Base-by-base conservation (phyloP, 2,888 invertebrate species). In the Salticus scenicus region DNA sequence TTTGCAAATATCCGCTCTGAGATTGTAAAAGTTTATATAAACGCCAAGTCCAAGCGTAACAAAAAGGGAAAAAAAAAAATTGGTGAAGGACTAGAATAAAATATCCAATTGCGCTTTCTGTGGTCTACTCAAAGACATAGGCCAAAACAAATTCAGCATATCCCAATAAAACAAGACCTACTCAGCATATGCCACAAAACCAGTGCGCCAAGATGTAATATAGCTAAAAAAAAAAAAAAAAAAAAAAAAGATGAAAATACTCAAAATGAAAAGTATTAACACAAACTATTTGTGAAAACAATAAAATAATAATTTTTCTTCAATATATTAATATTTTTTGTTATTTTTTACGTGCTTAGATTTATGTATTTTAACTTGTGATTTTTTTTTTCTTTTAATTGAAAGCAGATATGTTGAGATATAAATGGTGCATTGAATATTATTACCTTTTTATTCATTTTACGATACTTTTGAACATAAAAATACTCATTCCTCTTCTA, bases 231-330 rank as follows among this genome's bases (percentile, higher is more conserved):
- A 4, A 66, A 66, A n/a, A 28, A 1, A 17, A 66, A 10, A 66
- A 66, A 27, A 66, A 10, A 66, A 66, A 28, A 1, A 0, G 28
- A 1, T 66, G 66, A 10, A 66, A 66, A 66, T 66, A 28, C 5
- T 30, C 66, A 66, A 66, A 66, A 66, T 66, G 66, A 27, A 28
- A 28, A 28, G 66, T 27, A 0, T 66, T 66, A 10, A 66, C 27
- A 10, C 67, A 27, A 51, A 51, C 51, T 8, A 51, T 51, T 8
- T 41, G 41, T n/a, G n/a, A n/a, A n/a, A n/a, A n/a, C n/a, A n/a
- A n/a, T n/a, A n/a, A n/a, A n/a, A n/a, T n/a, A n/a, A n/a, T n/a
- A n/a, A n/a, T n/a, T n/a, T n/a, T n/a, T n/a, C n/a, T n/a, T n/a
- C n/a, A n/a, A n/a, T n/a, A n/a, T n/a, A n/a, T n/a, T n/a, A n/a